Percentiles rank a stretch among this genome's conserved stretches.
Conservation (phyloP, 1,140 invertebrate species). For the Drusus annulatus region DNA sequence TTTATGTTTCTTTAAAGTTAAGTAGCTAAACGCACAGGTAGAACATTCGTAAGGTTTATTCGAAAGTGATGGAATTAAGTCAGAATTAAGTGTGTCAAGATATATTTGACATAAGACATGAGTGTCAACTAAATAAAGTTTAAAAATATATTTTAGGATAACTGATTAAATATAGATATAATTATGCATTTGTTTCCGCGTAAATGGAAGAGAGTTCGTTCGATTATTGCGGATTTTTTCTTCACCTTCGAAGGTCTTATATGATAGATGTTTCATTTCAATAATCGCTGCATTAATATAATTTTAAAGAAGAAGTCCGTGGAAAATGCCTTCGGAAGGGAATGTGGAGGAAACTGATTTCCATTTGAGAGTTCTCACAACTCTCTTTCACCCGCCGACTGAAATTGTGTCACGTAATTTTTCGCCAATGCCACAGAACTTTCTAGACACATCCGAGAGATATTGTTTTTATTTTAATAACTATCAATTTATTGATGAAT, state of each 20-base stretch:
- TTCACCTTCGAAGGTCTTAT: not conserved
- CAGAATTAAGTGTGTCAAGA: no score
- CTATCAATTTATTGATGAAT: not conserved
- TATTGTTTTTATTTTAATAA: not conserved
- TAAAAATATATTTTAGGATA: no score
- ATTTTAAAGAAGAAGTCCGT: no score
- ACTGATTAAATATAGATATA: no score
- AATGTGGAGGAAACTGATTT: constrained; percentile 1
- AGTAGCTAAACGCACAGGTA: no score
- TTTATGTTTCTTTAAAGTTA: no score
- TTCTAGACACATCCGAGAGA: not conserved
- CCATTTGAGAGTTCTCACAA: constrained; percentile 17
- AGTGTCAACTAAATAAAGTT: no score
- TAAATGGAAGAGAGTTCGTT: not conserved
- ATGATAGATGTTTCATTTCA: not conserved
- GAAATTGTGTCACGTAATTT: constrained; percentile 24
- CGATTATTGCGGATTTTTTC: not conserved
- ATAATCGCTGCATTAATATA: not conserved
- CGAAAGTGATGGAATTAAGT: no score
- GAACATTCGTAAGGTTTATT: no score
- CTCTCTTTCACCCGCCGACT: no score
- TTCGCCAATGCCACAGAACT: not conserved
- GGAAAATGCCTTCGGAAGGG: not conserved
- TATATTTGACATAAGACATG: no score
- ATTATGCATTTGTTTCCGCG: not conserved